Conservation (phyloP, 1,140 invertebrate genomes). For the Drosophila arawakana region DNA sequence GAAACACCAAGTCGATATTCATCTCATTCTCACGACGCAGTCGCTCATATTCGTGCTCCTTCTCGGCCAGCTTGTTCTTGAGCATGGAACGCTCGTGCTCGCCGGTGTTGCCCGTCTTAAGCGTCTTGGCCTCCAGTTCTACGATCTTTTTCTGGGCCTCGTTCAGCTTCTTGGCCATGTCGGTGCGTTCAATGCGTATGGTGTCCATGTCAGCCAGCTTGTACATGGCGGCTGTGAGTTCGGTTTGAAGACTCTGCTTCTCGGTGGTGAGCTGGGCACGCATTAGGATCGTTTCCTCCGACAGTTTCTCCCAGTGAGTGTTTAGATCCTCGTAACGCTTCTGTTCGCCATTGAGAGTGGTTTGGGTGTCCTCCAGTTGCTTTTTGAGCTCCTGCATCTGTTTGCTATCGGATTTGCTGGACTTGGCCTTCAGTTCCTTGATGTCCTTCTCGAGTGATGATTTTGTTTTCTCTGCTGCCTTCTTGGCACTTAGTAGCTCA, state of each 20-base stretch:
- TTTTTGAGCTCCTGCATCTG: slow-evolving; percentile 88
- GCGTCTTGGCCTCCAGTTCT: slow-evolving; percentile 69
- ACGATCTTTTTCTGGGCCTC: slow-evolving; percentile 88
- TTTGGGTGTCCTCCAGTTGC: slow-evolving; percentile 87
- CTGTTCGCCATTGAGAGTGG: slow-evolving; percentile 87
- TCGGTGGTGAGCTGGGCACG: slow-evolving; percentile 91
- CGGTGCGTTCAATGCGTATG: slow-evolving; percentile 71
- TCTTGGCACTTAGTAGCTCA: slow-evolving; percentile 86
- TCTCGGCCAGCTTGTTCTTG: slow-evolving; percentile 89
- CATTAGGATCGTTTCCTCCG: slow-evolving; percentile 92
- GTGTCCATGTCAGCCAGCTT: slow-evolving; percentile 73
- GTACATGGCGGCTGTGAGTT: slow-evolving; percentile 64
- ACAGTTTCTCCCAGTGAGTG: slow-evolving; percentile 91
- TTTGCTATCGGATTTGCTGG: slow-evolving; percentile 82
- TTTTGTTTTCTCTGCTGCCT: slow-evolving; percentile 85
- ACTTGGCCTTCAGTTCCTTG: slow-evolving; percentile 86
- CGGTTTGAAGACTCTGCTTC: slow-evolving; percentile 88
- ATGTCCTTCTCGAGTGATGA: slow-evolving; percentile 85
- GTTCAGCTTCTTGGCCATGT: slow-evolving; percentile 88
- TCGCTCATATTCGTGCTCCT: slow-evolving; percentile 90
- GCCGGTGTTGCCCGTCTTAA: slow-evolving; percentile 85
- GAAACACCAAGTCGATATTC: slow-evolving; percentile 89
- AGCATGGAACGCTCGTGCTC: slow-evolving; percentile 89
- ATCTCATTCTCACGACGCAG: slow-evolving; percentile 90
- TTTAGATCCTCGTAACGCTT: slow-evolving; percentile 92